Conservation (phyloP, 2,113 vertebrate species). For the Stictonetta naevosa region DNA sequence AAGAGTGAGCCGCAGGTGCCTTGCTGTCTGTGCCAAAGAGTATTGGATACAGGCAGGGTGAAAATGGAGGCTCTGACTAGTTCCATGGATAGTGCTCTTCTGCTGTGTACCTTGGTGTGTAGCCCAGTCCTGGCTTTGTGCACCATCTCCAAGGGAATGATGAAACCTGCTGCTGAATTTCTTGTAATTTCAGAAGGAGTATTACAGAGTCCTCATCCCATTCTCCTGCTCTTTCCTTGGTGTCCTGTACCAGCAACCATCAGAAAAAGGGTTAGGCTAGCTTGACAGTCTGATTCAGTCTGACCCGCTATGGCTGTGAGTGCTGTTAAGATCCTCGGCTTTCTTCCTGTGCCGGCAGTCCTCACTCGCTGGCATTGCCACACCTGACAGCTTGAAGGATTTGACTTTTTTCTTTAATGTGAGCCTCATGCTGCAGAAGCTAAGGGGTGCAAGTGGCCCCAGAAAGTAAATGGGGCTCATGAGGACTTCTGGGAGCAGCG, state of each 20-base stretch:
- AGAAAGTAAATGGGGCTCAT: fast-evolving
- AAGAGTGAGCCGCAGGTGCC: neutral
- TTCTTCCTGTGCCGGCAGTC: neutral
- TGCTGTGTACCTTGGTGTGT: fast-evolving
- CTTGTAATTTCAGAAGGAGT: neutral
- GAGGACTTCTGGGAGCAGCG: neutral
- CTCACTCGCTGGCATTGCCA: fast-evolving
- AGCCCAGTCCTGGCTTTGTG: neutral
- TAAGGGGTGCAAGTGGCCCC: neutral
- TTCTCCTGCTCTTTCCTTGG: neutral
- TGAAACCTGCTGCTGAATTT: neutral
- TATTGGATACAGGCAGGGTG: fast-evolving
- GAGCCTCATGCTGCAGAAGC: neutral
- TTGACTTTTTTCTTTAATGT: neutral
- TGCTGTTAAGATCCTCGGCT: neutral
- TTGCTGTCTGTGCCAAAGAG: neutral
- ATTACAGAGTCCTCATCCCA: neutral
- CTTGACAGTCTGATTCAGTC: neutral
- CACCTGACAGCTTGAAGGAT: neutral
- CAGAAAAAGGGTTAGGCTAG: neutral
- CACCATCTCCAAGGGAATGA: neutral
- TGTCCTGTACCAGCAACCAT: neutral
- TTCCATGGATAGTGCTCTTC: neutral
- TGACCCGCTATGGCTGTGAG: fast-evolving
- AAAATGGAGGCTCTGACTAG: neutral